Evolutionary conservation across 1,140 invertebrate species (phyloP).

Genomic region (Drosophila cardini): DNA sequence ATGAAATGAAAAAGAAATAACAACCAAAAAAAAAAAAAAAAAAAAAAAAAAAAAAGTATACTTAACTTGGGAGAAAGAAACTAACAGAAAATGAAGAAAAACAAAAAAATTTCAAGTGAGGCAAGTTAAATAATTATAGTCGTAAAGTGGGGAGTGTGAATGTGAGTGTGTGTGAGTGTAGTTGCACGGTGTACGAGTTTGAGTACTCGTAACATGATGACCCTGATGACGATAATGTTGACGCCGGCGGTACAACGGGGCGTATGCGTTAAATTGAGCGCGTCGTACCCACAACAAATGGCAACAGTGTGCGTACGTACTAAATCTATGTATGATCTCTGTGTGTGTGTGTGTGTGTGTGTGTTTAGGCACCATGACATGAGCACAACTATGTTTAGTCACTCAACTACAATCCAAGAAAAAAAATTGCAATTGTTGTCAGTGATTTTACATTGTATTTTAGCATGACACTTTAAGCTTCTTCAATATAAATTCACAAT

Average conservation of each 20-base stretch:
- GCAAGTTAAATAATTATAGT: constrained; percentile 43
- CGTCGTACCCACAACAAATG: constrained; percentile 53
- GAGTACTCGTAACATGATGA: constrained; percentile 60
- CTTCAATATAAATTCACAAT: constrained; percentile 49
- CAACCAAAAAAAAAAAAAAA: neutral
- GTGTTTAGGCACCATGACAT: constrained; percentile 50
- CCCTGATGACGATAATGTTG: constrained; percentile 57
- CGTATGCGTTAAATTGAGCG: constrained; percentile 70
- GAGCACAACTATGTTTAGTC: constrained; percentile 43
- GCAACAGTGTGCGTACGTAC: constrained; percentile 4
- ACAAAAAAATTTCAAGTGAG: constrained; percentile 16
- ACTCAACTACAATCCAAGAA: constrained; percentile 28
- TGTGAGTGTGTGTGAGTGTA: constrained; percentile 21
- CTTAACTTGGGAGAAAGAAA: constrained; percentile 33
- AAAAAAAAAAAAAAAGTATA: constrained; percentile 8
- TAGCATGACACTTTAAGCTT: constrained; percentile 36
- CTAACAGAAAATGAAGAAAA: neutral
- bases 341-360: constrained; percentile 25
- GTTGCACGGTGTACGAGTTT: constrained; percentile 1
- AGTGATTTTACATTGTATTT: constrained; percentile 38
- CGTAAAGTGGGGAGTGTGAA: neutral
- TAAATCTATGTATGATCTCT: neutral
- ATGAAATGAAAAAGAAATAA: neutral
- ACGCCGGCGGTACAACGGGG: constrained; percentile 54
- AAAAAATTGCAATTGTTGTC: constrained; percentile 58